These are phyloP conservation scores for Brachyalestes nurse DNA, from an alignment of 2,797 vertebrate genomes.

Conservation along the genomic window DNA sequence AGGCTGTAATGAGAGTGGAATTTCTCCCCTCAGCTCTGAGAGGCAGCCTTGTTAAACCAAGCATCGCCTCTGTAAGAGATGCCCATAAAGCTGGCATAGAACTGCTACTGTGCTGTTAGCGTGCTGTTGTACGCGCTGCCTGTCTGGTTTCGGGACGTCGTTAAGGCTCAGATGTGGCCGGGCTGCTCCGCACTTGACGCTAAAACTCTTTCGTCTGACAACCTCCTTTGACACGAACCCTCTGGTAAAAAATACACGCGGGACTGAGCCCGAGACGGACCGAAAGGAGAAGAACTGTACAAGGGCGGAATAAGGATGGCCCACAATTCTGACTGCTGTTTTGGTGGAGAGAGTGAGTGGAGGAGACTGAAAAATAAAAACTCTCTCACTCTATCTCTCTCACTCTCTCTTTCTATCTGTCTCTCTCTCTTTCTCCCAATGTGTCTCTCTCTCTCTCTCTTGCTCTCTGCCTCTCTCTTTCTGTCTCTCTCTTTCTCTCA, in stretches of 20 bases:
- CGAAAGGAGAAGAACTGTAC: neutral
- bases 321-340: neutral
- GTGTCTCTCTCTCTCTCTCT: no score
- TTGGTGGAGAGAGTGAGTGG: no score
- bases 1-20: conserved; percentile 46
- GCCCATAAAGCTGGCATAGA: conserved; percentile 35
- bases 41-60: conserved; percentile 44
- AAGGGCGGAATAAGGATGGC: neutral
- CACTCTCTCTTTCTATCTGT: no score
- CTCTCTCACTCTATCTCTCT: no score
- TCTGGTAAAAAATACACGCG: conserved; percentile 37
- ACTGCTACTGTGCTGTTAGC: conserved; percentile 27
- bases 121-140: conserved; percentile 3
- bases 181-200: conserved; percentile 14
- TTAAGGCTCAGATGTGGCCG: conserved; percentile 35
- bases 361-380: no score
- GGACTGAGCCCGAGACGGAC: conserved; percentile 15
- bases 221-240: conserved; percentile 18
- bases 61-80: neutral
- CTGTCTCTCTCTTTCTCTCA: no score
- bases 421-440: no score
- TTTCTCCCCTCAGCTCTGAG: conserved; percentile 25
- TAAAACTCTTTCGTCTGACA: conserved; percentile 22
- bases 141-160: conserved; percentile 48
- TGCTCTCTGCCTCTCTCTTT: no score